phyloP scores from a whole-genome alignment of 2,113 vertebrate species.

The Chaetodon auriga region DNA sequence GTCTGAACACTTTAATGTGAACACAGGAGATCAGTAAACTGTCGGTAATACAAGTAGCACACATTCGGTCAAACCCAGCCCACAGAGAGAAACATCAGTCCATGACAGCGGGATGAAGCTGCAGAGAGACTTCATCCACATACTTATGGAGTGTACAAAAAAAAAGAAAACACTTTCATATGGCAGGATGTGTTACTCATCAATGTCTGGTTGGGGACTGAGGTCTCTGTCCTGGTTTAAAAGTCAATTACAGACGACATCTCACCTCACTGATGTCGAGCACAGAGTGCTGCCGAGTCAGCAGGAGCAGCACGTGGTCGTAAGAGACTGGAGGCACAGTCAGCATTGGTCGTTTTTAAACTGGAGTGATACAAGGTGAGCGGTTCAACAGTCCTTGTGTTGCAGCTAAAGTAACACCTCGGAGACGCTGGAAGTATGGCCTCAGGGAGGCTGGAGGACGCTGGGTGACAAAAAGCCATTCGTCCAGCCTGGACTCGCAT shows the following conservation, averaged over 20 bases:
- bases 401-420: conserved; percentile 20
- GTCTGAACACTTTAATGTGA: conserved; percentile 84
- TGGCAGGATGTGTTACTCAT: conserved; percentile 30
- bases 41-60: conserved; percentile 67
- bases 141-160: conserved; percentile 51
- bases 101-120: conserved; percentile 44
- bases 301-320: conserved; percentile 57
- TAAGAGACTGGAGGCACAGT: conserved; percentile 73
- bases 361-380: conserved; percentile 56
- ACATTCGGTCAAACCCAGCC: conserved; percentile 56
- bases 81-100: conserved; percentile 43
- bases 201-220: conserved; percentile 26
- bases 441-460: conserved; percentile 5
- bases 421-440: neutral
- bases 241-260: conserved; percentile 36
- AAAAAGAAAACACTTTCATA: conserved; percentile 25
- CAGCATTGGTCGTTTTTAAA: conserved; percentile 43
- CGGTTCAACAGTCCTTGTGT: conserved; percentile 46
- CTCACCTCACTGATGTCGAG: conserved; percentile 33
- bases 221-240: conserved; percentile 21
- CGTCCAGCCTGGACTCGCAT: conserved; percentile 27
- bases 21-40: conserved; percentile 79
- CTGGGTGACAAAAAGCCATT: neutral
- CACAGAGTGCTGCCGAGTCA: conserved; percentile 34
- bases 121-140: conserved; percentile 5